These are phyloP conservation scores for Eulemur coronatus DNA, from an alignment of 2,797 vertebrate genomes.

Conservation along the genomic window DNA sequence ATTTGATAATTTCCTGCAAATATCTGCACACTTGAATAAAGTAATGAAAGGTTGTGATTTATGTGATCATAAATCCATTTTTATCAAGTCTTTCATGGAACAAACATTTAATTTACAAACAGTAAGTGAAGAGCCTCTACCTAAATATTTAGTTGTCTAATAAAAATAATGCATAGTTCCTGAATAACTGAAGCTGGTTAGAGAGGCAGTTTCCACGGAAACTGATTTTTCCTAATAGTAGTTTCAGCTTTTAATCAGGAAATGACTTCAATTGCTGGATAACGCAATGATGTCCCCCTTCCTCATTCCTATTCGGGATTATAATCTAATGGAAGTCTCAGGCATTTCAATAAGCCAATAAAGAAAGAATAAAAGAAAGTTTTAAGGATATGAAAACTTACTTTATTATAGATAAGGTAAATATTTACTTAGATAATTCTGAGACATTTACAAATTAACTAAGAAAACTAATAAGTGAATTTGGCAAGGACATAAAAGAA, in stretches of 20 bases:
- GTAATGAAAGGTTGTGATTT: not conserved
- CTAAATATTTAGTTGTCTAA: not conserved
- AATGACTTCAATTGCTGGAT: not conserved
- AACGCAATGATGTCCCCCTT: not conserved
- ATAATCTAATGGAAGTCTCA: not conserved
- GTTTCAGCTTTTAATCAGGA: not conserved
- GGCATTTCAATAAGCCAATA: not conserved
- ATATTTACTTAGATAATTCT: not conserved
- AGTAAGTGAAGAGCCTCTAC: not conserved
- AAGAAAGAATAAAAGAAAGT: not conserved
- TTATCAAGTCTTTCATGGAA: not conserved
- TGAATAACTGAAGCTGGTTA: not conserved
- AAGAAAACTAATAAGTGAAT: not conserved
- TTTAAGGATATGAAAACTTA: not conserved
- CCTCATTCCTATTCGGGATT: not conserved
- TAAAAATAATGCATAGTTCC: not conserved
- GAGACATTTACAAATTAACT: not conserved
- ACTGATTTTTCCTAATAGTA: not conserved
- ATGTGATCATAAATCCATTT: not conserved
- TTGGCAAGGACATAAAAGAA: not conserved
- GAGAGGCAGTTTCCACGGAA: not conserved
- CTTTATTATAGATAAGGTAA: not conserved
- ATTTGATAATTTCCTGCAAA: not conserved
- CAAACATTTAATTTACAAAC: not conserved
- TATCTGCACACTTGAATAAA: not conserved